phyloP scores from a whole-genome alignment of 2,113 vertebrate species.

The Bubalus kerabau region DNA sequence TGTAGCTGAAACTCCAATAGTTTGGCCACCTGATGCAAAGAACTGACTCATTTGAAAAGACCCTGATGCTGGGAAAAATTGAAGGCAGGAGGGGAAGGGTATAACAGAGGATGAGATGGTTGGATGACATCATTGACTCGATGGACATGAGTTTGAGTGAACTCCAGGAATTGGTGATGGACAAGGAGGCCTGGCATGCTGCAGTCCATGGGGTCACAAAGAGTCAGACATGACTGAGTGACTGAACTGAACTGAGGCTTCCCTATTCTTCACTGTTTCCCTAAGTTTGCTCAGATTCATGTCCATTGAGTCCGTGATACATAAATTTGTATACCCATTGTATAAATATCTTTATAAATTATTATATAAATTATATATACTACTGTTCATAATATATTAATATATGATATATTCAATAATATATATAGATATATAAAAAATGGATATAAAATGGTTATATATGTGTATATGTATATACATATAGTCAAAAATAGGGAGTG shows the following conservation, averaged over 20 bases:
- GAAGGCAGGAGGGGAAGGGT: rapidly evolving
- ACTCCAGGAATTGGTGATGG: neutral
- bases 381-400: neutral
- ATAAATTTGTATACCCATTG: neutral
- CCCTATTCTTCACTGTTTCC: neutral
- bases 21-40: neutral
- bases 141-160: neutral
- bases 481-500: neutral
- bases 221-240: neutral
- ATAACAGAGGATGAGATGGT: neutral
- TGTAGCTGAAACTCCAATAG: neutral
- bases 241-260: neutral
- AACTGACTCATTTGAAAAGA: neutral
- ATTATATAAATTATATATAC: neutral
- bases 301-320: neutral
- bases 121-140: neutral
- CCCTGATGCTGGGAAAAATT: neutral
- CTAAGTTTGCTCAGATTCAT: neutral
- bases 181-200: neutral
- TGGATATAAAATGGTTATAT: neutral
- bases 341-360: neutral
- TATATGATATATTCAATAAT: neutral
- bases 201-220: rapidly evolving
- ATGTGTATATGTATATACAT: neutral
- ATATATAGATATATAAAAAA: neutral